Percentiles rank a stretch among this genome's conserved stretches.
These are phyloP conservation scores for Spodoptera littoralis DNA, from an alignment of 2,888 invertebrate genomes.

Conservation along the genomic window DNA sequence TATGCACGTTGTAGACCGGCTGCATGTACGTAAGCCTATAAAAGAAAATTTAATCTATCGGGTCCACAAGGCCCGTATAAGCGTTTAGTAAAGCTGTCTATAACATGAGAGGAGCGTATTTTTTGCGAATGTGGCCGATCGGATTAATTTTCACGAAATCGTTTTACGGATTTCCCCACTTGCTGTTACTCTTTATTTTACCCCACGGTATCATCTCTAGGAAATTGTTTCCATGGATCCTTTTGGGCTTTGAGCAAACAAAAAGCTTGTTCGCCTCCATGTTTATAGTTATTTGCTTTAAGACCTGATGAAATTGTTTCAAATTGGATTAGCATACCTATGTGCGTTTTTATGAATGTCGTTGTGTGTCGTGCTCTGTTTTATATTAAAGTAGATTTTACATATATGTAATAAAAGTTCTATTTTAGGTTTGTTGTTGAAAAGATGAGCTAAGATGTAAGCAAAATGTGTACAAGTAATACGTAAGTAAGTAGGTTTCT, in stretches of 20 bases:
- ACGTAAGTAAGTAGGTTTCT: no score
- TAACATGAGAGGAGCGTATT: slow-evolving; percentile 53
- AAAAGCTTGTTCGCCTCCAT: slow-evolving; percentile 58
- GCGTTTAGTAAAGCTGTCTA: slow-evolving; percentile 48
- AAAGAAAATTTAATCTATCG: slow-evolving; percentile 50
- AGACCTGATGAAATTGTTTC: slow-evolving; percentile 48
- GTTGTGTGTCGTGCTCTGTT: slow-evolving; percentile 8
- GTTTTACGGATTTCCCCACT: slow-evolving; percentile 82
- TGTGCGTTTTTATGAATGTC: slow-evolving; percentile 16
- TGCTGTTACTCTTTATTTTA: slow-evolving; percentile 84
- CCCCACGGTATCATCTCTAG: slow-evolving; percentile 84
- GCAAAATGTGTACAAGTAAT: no score
- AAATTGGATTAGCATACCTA: slow-evolving; percentile 41
- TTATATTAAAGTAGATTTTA: neutral
- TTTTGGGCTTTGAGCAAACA: slow-evolving; percentile 73
- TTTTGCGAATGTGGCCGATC: slow-evolving; percentile 70
- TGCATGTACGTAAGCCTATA: slow-evolving; percentile 25
- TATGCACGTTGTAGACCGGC: slow-evolving; percentile 17
- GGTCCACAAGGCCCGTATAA: slow-evolving; percentile 40
- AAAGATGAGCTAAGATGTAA: neutral
- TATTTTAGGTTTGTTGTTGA: neutral
- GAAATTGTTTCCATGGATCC: slow-evolving; percentile 83
- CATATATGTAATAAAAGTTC: neutral
- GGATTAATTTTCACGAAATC: slow-evolving; percentile 85
- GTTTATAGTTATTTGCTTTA: slow-evolving; percentile 56